Percentiles rank a stretch among this genome's conserved stretches.
These are phyloP conservation scores for Lordiphosa clarofinis DNA, from an alignment of 1,140 invertebrate genomes.

Conservation along the genomic window DNA sequence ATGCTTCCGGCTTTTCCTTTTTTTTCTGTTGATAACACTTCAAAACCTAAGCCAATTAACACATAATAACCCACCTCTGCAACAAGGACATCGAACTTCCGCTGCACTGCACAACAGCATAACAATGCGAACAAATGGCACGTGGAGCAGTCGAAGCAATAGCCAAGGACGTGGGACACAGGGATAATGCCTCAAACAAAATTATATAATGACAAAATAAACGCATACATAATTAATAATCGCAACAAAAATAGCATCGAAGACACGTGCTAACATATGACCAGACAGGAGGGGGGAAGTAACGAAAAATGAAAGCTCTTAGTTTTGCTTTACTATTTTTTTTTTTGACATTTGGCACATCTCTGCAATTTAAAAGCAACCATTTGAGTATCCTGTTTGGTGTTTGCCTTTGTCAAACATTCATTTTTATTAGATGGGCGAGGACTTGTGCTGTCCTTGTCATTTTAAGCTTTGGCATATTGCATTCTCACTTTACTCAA, in stretches of 20 bases:
- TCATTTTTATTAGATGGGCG: conserved; percentile 24
- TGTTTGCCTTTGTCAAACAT: conserved; percentile 56
- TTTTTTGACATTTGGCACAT: too few species aligned
- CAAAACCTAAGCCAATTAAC: conserved; percentile 11
- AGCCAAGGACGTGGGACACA: background rate
- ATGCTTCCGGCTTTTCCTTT: too few species aligned
- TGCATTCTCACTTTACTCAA: conserved; percentile 3
- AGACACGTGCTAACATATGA: background rate
- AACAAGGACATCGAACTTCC: conserved; percentile 5
- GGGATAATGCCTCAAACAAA: conserved; percentile 58
- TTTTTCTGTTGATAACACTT: background rate
- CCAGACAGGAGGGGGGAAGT: too few species aligned
- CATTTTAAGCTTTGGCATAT: conserved; percentile 13
- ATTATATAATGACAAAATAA: conserved; percentile 59
- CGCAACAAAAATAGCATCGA: conserved; percentile 15
- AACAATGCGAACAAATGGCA: conserved; percentile 10
- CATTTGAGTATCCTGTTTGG: conserved; percentile 17
- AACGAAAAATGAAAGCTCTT: too few species aligned
- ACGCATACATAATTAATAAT: conserved; percentile 55
- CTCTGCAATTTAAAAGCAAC: too few species aligned
- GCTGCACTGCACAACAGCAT: background rate
- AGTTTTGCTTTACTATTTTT: too few species aligned
- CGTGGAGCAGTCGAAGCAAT: background rate
- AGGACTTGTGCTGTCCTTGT: conserved; percentile 8
- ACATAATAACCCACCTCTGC: background rate